Base-by-base conservation (phyloP, 2,888 invertebrate species). In the Sipunculus nudus region DNA sequence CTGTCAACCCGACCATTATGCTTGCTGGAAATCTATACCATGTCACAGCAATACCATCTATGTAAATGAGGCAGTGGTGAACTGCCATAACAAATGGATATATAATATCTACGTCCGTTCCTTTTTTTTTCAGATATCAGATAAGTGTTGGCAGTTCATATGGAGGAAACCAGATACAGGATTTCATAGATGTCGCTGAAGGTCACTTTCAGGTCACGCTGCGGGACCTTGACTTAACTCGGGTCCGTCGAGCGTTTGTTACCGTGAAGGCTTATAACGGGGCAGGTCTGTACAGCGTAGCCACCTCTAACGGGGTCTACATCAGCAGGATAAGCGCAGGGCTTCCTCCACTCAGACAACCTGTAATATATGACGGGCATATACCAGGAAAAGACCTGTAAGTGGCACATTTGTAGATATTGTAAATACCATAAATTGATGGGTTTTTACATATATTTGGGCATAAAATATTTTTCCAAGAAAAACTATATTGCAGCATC, bases 201-300 rank as follows among this genome's bases (percentile, higher is more conserved):
- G 19, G 19, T 16, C 29, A 23, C 4, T 16, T 3, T 6, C 29
- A 40, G 25, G 16, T 53, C 40, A 21, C 8, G n/a, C n/a, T n/a
- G n/a, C n/a, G n/a, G n/a, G 19, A 38, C 41, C 40, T 53, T 39
- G 53, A 53, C 41, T 29, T 53, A 10, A 19, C 41, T 19, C n/a
- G 16, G 8, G 25, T 41, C 23, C 39, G 41, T 8, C 23, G 21
- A 23, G 63, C 74, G 25, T 70, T 61, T 49, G 71, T 63, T 1
- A 70, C 72, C 8, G 60, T 71, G 1, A 52, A 65, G 31, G 65
- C 63, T 5, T 71, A 63, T 55, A 75, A 75, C 52, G 61, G 64
- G 25, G 75, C 73, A 8, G 75, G 74, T 8, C 49, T 72, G 21
- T 65, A 66, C 31, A 49, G 25, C 23, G 54, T 53, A 57, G 60